Conservation (phyloP, 1,140 invertebrate species). For the Bursaphelenchus mucronatus region DNA sequence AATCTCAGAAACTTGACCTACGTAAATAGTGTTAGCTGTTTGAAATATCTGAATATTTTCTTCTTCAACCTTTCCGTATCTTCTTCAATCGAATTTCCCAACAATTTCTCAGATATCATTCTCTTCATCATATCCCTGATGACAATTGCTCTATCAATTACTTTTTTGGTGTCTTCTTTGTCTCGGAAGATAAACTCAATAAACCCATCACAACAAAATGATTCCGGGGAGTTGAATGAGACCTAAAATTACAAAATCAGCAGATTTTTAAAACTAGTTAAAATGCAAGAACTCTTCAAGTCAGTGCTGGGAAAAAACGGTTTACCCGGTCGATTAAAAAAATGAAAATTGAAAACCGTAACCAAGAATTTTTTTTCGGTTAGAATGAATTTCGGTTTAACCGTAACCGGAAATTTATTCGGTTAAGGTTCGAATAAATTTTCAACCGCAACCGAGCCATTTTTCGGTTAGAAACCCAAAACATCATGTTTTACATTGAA, state of each 20-base stretch:
- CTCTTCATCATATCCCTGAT: constrained; percentile 26
- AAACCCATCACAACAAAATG: constrained; percentile 41
- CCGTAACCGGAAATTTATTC: too few species aligned
- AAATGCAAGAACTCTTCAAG: constrained; percentile 6
- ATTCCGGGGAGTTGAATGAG: neutral
- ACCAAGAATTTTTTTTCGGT: too few species aligned
- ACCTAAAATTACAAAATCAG: constrained; percentile 29
- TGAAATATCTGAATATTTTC: constrained; percentile 36
- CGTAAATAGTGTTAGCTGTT: constrained; percentile 26
- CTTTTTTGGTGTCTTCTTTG: constrained; percentile 21
- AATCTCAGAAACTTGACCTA: constrained; percentile 6
- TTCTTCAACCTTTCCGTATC: constrained; percentile 19
- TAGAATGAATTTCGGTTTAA: too few species aligned
- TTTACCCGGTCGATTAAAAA: too few species aligned
- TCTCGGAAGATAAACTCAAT: constrained; percentile 36
- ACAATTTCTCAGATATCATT: constrained; percentile 35
- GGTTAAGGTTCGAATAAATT: too few species aligned
- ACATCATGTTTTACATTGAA: too few species aligned
- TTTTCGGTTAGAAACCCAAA: too few species aligned
- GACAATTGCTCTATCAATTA: constrained; percentile 31
- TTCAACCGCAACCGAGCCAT: too few species aligned
- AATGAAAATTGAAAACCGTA: too few species aligned
- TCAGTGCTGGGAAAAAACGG: too few species aligned
- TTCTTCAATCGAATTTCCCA: constrained; percentile 27
- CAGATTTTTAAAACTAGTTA: constrained; percentile 9